These are phyloP conservation scores for Mantis religiosa DNA, from an alignment of 2,888 invertebrate species.

Conservation along the genomic window DNA sequence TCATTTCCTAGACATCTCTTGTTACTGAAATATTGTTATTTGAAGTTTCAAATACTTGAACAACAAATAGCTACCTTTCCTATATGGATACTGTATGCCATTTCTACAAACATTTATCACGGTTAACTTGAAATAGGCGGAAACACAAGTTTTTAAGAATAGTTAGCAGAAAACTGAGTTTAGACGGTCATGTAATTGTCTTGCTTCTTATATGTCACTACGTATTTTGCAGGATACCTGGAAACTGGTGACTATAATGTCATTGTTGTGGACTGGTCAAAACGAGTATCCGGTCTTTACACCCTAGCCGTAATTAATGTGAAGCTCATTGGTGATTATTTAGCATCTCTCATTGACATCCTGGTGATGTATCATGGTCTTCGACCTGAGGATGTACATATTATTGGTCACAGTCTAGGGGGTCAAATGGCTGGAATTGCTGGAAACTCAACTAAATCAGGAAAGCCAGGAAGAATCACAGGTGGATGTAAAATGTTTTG, in stretches of 20 bases:
- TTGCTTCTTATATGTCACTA: no score
- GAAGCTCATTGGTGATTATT: slow-evolving; percentile 38
- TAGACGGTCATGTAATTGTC: no score
- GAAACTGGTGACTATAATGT: not conserved
- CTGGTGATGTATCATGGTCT: slow-evolving; percentile 36
- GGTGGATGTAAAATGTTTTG: not conserved
- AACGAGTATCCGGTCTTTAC: not conserved
- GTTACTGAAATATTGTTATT: no score
- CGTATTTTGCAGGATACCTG: not conserved
- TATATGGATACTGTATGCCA: no score
- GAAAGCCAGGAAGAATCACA: slow-evolving; percentile 45
- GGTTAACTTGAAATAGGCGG: no score
- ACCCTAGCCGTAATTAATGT: not conserved
- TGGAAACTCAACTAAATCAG: slow-evolving; percentile 35
- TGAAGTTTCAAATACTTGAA: no score
- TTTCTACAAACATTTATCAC: no score
- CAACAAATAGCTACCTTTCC: no score
- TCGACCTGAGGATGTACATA: slow-evolving; percentile 37
- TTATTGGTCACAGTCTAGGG: slow-evolving; percentile 44
- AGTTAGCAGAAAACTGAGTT: no score
- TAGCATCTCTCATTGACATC: slow-evolving; percentile 40
- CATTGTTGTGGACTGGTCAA: not conserved
- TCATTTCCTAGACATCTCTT: no score
- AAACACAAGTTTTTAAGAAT: no score
- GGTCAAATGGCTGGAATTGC: slow-evolving; percentile 42